phyloP scores from a whole-genome alignment of 2,113 vertebrate genomes.

The Acanthisitta chloris region DNA sequence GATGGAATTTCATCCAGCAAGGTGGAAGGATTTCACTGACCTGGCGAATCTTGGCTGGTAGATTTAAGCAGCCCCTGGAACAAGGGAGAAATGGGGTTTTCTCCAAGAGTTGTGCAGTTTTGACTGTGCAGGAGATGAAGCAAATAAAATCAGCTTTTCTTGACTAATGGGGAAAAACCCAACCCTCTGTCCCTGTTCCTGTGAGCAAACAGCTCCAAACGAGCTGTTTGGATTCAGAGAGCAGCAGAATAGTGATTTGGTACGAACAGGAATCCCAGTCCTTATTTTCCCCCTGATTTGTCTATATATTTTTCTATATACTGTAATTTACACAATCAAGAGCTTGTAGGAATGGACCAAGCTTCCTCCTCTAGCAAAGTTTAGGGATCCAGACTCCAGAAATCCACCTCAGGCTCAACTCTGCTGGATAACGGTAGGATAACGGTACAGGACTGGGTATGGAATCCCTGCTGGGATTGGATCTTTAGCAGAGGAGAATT shows the following conservation, averaged over 20 bases:
- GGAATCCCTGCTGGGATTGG: not conserved
- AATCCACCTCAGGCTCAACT: not conserved
- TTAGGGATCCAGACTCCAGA: not conserved
- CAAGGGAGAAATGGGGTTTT: not conserved
- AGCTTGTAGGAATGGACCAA: not conserved
- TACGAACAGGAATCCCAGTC: not conserved
- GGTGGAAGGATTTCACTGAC: not conserved
- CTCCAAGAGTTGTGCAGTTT: not conserved
- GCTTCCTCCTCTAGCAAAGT: not conserved
- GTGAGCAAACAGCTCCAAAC: too few species aligned
- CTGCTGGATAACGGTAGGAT: rapidly evolving
- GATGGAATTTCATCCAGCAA: not conserved
- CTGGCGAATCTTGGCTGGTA: not conserved
- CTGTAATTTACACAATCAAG: not conserved
- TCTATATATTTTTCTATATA: not conserved
- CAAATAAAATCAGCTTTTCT: not conserved
- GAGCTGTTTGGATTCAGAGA: not conserved
- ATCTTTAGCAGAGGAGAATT: not conserved
- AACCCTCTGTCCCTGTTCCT: not conserved
- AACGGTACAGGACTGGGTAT: rapidly evolving
- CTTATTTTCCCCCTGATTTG: not conserved
- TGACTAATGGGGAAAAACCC: not conserved
- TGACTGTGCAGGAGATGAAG: not conserved
- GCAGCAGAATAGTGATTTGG: not conserved
- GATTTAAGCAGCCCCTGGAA: not conserved